Conservation (phyloP, 2,797 vertebrate species). For the Enteromius anoplus region DNA sequence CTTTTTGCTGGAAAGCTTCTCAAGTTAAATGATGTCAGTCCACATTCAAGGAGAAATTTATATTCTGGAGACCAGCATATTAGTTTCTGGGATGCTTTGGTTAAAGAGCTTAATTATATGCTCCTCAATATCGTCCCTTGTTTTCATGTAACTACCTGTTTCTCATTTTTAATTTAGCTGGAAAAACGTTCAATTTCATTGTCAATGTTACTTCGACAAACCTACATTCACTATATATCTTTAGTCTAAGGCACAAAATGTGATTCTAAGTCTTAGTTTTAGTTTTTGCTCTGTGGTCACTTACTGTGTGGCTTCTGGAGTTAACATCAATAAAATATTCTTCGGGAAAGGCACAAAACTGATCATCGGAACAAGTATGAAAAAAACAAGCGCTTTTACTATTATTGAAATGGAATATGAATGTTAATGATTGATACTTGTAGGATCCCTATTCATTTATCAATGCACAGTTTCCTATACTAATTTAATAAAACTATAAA, state of each 20-base stretch:
- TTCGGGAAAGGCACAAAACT: conserved; percentile 34
- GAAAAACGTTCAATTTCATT: neutral
- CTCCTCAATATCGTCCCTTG: neutral
- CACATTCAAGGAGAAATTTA: neutral
- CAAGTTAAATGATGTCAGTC: neutral
- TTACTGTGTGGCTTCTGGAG: conserved; percentile 48
- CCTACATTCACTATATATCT: neutral
- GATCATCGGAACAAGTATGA: conserved; percentile 41
- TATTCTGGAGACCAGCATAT: neutral
- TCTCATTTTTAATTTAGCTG: neutral
- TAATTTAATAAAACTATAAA: neutral
- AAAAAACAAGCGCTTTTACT: neutral
- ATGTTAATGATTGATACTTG: neutral
- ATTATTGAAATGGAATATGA: neutral
- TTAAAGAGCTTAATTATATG: neutral
- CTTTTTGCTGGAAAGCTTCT: neutral
- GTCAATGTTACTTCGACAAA: neutral
- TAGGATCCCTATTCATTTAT: neutral
- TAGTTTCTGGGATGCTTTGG: neutral
- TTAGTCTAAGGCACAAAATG: neutral
- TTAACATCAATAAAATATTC: conserved; percentile 28
- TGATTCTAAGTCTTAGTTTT: too few species aligned
- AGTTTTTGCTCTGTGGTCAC: conserved; percentile 35
- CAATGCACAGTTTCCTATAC: too few species aligned
- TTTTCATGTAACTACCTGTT: neutral